phyloP scores from a whole-genome alignment of 2,888 invertebrate genomes.

The Rhagophthalmus giganteus region DNA sequence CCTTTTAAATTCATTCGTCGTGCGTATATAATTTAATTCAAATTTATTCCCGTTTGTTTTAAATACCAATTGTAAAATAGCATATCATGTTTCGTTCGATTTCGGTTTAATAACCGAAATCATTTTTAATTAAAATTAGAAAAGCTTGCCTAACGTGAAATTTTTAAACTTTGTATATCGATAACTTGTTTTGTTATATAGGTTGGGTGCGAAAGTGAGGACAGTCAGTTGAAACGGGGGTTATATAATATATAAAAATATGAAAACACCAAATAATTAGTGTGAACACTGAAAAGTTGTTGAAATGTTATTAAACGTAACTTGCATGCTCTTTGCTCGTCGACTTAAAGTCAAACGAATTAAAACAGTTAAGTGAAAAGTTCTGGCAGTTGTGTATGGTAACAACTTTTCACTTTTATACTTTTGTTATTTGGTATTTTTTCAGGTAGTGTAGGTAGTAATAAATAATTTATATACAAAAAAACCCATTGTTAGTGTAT shows the following conservation, averaged over 20 bases:
- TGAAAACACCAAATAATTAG: not conserved
- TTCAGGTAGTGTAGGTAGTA: constrained; percentile 9
- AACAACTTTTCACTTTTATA: not conserved
- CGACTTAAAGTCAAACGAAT: too few species aligned
- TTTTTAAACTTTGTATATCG: not conserved
- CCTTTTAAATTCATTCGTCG: constrained; percentile 4
- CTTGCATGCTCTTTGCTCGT: too few species aligned
- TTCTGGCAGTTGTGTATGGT: not conserved
- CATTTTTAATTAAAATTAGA: not conserved
- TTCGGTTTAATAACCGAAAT: not conserved
- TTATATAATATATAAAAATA: too few species aligned
- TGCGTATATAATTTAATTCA: not conserved
- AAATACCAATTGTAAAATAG: not conserved
- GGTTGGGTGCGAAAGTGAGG: too few species aligned
- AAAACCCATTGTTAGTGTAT: constrained; percentile 8
- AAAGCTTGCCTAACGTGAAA: not conserved
- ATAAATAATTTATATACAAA: constrained; percentile 16
- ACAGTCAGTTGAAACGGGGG: too few species aligned
- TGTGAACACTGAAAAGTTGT: not conserved
- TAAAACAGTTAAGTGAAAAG: too few species aligned
- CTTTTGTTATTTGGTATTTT: constrained; percentile 13
- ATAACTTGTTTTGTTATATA: too few species aligned
- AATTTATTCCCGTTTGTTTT: not conserved
- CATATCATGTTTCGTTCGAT: not conserved
- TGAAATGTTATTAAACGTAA: not conserved